Percentiles rank a stretch among this genome's conserved stretches.
phyloP scores from a whole-genome alignment of 2,797 vertebrate species.

The Morelia viridis region DNA sequence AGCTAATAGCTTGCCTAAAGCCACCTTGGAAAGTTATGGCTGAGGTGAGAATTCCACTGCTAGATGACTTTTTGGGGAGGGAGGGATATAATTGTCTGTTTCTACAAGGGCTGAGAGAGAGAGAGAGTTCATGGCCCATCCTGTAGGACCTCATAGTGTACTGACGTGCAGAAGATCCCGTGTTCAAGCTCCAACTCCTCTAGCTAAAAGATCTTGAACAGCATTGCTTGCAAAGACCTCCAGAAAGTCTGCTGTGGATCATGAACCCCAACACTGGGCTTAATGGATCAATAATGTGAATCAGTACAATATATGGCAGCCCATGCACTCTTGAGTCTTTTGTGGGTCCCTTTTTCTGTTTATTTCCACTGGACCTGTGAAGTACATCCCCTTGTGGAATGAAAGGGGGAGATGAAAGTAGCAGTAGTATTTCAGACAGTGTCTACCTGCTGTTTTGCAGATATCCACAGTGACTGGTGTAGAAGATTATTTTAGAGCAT shows the following conservation, averaged over 20 bases:
- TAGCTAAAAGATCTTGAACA: neutral
- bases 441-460: neutral
- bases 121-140: neutral
- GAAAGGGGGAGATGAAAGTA: neutral
- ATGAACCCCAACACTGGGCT: neutral
- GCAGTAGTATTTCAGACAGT: neutral
- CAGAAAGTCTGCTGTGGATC: neutral
- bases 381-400: too few species aligned
- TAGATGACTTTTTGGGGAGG: neutral
- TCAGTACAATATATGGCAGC: neutral
- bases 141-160: neutral
- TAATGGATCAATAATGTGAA: neutral
- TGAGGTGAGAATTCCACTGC: neutral
- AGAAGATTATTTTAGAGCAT: neutral
- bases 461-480: neutral
- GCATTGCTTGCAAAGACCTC: neutral
- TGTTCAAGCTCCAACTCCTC: neutral
- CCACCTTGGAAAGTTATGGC: neutral
- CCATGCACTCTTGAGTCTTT: too few species aligned
- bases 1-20: neutral
- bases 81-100: neutral
- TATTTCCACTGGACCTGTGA: neutral
- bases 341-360: neutral
- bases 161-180: neutral
- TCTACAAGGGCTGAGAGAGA: neutral